Evolutionary conservation across 1,140 invertebrate species (phyloP).

Genomic region (Rhizoglyphus robini): DNA sequence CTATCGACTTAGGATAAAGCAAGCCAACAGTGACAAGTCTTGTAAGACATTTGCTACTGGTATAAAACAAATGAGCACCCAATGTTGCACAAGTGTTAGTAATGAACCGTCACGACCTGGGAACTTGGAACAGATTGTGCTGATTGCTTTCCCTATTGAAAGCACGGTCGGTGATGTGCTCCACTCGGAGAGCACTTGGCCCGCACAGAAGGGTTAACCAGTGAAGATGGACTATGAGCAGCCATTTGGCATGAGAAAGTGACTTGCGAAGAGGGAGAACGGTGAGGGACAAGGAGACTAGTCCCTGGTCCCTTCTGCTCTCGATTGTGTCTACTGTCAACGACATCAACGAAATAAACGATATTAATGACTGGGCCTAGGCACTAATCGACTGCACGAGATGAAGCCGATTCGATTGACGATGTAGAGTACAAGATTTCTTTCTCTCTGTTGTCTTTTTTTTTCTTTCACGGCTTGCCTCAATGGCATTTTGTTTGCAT

Average conservation of each 20-base stretch:
- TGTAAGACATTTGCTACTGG: too few species aligned
- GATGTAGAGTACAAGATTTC: too few species aligned
- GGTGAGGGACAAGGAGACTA: background rate
- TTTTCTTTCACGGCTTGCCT: too few species aligned
- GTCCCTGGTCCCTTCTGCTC: too few species aligned
- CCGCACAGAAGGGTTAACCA: background rate
- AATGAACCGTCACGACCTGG: background rate
- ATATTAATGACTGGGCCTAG: constrained; percentile 4
- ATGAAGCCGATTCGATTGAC: too few species aligned
- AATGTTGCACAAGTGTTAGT: background rate
- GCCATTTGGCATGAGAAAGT: constrained; percentile 4
- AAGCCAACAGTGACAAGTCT: too few species aligned
- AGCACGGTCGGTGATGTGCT: too few species aligned
- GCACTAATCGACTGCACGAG: background rate
- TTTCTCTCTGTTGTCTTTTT: too few species aligned
- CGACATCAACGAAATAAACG: background rate
- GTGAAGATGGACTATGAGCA: background rate
- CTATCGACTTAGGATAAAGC: too few species aligned
- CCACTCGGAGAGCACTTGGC: too few species aligned
- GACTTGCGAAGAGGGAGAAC: background rate
- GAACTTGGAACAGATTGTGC: constrained; percentile 8
- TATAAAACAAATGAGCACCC: background rate
- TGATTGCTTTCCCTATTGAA: too few species aligned
- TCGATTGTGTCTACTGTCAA: background rate
- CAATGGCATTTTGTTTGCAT: too few species aligned